These are phyloP conservation scores for Platygyra sinensis DNA, from an alignment of 64 coral and sea anemone genomes.

Conservation along the genomic window DNA sequence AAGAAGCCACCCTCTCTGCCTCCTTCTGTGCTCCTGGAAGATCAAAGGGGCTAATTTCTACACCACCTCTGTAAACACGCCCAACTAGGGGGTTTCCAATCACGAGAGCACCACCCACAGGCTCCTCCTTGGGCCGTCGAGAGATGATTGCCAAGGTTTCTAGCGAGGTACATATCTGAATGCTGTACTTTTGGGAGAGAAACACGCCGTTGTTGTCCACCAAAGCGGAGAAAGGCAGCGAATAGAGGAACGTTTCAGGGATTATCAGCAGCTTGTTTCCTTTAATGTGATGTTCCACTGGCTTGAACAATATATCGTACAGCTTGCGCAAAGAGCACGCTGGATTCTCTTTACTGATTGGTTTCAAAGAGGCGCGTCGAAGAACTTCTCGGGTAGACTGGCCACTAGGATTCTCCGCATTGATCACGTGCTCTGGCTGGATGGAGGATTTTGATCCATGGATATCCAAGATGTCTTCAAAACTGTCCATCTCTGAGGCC, in stretches of 20 bases:
- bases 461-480: slow-evolving; percentile 3
- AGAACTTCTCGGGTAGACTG: neutral
- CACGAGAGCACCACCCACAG: slow-evolving; percentile 3
- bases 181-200: neutral
- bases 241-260: neutral
- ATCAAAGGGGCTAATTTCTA: neutral
- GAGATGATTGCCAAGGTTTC: slow-evolving; percentile 20
- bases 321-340: neutral
- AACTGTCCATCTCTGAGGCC: neutral
- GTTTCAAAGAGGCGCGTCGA: neutral
- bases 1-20: slow-evolving; percentile 5
- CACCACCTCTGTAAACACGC: neutral
- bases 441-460: neutral
- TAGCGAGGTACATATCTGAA: slow-evolving; percentile 16
- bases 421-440: neutral
- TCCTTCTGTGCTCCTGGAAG: slow-evolving; percentile 25
- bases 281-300: neutral
- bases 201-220: slow-evolving; percentile 1
- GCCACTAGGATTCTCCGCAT: neutral
- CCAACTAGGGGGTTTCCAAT: slow-evolving; percentile 11
- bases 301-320: slow-evolving; percentile 16
- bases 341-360: neutral
- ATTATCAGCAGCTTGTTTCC: slow-evolving; percentile 18
- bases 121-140: too few species aligned
- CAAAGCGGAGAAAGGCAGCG: slow-evolving; percentile 5